Base-by-base conservation (phyloP, 2,888 invertebrate genomes). In the Archaeoteleia sp. region DNA sequence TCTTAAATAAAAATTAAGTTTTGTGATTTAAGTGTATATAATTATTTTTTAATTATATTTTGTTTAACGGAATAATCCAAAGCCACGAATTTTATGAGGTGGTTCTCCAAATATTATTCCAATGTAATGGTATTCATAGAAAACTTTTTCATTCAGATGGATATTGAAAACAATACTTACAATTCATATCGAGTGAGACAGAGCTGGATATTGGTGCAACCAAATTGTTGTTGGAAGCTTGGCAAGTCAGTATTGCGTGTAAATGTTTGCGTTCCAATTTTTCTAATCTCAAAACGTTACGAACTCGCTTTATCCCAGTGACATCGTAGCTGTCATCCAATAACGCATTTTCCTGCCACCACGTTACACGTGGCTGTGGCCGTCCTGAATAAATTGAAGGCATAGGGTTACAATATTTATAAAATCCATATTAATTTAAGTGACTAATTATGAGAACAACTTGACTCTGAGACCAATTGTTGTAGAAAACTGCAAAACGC, bases 311-410 rank as follows among this genome's bases (percentile, higher is more conserved):
- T 67, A 91, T 90, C 14, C 90, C 89, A 66, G 90, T 87, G 13
- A 89, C 88, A 76, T 92, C 92, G 76, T 89, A 91, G 25, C 89
- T 89, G 77, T 93, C 92, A 79, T 91, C 90, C 54, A 93, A 87
- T 30, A 93, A 87, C 1, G 90, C 90, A 70, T 91, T 90, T 70
- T 92, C 93, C 62, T 92, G 91, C 89, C 92, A 93, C 93, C 93
- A 93, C 58, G 91, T 92, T 68, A 93, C 91, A 2, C 89, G 88
- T 0, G 93, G 93, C 10, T 90, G 88, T 0, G 93, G 93, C 54
- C 91, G 90, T 74, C 93, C 93, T 94, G 83, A 4, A 79, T 45
- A 42, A n/a, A n/a, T n/a, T n/a, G n/a, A n/a, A n/a, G n/a, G n/a
- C n/a, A n/a, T n/a, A n/a, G n/a, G n/a, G n/a, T n/a, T n/a, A n/a